Evolutionary conservation across 2,797 vertebrate species (phyloP).

Genomic region (Lepilemur ruficaudatus): DNA sequence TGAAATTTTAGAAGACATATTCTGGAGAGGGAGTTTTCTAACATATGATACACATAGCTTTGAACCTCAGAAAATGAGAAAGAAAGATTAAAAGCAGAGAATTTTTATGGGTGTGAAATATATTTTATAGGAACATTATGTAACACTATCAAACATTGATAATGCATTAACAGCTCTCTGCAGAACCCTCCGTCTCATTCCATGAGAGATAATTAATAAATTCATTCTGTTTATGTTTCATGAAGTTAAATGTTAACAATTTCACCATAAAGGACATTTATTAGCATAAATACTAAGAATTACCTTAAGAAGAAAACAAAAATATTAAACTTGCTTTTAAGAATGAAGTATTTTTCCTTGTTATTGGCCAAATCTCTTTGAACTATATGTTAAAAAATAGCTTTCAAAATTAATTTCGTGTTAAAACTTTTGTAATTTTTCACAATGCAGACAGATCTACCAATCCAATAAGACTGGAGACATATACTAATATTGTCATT

Average conservation of each 20-base stretch:
- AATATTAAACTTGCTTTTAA: conserved; percentile 49
- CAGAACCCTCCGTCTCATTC: conserved; percentile 47
- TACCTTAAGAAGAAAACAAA: not conserved
- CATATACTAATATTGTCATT: not conserved
- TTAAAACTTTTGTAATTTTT: not conserved
- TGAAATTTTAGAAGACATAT: conserved; percentile 72
- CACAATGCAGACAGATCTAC: not conserved
- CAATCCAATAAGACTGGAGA: not conserved
- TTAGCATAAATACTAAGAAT: conserved; percentile 52
- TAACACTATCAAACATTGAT: conserved; percentile 54
- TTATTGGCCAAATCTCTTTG: not conserved
- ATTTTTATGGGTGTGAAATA: conserved; percentile 17
- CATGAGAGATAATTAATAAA: conserved; percentile 44
- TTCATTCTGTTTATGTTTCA: conserved; percentile 58
- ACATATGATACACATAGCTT: conserved; percentile 61
- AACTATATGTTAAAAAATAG: not conserved
- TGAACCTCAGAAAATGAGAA: conserved; percentile 69
- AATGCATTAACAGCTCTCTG: conserved; percentile 52
- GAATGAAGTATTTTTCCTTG: not conserved
- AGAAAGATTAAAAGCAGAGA: conserved; percentile 66
- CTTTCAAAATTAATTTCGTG: not conserved
- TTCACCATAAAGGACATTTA: not conserved
- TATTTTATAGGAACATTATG: conserved; percentile 65
- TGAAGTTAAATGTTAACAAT: conserved; percentile 54
- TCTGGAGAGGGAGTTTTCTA: conserved; percentile 44